Evolutionary conservation across 1,140 invertebrate genomes (phyloP).

Genomic region (Trichonephila inaurata): DNA sequence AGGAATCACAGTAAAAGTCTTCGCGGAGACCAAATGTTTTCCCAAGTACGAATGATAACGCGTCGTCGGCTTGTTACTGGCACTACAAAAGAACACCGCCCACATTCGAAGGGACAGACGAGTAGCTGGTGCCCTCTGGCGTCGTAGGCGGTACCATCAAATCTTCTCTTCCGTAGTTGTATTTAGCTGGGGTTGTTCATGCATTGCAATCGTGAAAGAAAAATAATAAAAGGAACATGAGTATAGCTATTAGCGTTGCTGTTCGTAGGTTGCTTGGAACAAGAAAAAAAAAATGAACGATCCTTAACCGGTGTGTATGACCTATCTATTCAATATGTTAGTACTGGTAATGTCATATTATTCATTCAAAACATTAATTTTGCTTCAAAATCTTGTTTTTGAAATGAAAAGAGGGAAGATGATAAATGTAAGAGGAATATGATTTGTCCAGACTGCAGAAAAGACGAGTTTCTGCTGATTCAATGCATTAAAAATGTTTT

Average conservation of each 20-base stretch:
- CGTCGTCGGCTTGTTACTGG: constrained; percentile 50
- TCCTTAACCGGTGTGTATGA: constrained; percentile 9
- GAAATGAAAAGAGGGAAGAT: background rate
- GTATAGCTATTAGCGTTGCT: constrained; percentile 16
- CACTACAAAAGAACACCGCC: constrained; percentile 75
- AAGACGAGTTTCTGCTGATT: background rate
- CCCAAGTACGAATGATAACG: background rate
- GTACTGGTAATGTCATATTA: background rate
- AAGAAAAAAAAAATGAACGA: too few relatives aligned
- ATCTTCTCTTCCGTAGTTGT: constrained; percentile 71
- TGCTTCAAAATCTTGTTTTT: background rate
- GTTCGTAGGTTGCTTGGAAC: background rate
- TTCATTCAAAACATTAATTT: background rate
- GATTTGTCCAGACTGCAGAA: background rate
- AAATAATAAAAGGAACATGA: constrained; percentile 27
- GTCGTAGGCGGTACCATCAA: constrained; percentile 72
- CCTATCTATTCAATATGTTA: background rate
- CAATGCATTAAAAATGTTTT: background rate
- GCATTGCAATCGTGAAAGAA: constrained; percentile 31
- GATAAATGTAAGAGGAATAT: background rate
- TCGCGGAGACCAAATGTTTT: background rate
- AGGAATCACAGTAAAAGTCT: background rate
- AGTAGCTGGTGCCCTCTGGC: constrained; percentile 73
- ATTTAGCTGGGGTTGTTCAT: constrained; percentile 26
- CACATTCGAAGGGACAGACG: constrained; percentile 53